phyloP scores from a whole-genome alignment of 2,113 vertebrate genomes.

The Crotalus helleri region DNA sequence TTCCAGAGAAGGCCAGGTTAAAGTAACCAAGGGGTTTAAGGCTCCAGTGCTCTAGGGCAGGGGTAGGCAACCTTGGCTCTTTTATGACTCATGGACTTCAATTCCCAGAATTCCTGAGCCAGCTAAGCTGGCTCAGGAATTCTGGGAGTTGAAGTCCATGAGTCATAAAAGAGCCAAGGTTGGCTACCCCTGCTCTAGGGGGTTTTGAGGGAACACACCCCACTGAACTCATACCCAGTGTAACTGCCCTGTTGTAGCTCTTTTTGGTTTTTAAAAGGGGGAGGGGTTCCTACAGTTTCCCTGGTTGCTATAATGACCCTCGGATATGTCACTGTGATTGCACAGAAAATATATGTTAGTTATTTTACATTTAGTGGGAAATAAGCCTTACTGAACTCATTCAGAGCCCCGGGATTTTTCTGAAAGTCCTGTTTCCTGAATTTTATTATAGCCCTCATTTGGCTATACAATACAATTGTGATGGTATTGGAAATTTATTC shows the following conservation, averaged over 20 bases:
- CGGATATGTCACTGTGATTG: not conserved
- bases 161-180: too few relatives aligned
- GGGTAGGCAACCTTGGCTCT: too few relatives aligned
- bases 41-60: too few relatives aligned
- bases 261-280: not conserved
- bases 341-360: not conserved
- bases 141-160: too few relatives aligned
- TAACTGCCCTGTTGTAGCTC: not conserved
- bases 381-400: not conserved
- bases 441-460: not conserved
- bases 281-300: not conserved
- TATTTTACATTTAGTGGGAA: not conserved
- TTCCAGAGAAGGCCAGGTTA: fast-evolving
- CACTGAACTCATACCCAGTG: not conserved
- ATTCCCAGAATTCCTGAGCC: too few relatives aligned
- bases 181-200: too few relatives aligned
- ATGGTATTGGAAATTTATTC: not conserved
- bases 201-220: too few relatives aligned
- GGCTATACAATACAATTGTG: not conserved
- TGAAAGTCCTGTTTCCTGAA: not conserved
- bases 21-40: not conserved
- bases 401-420: not conserved
- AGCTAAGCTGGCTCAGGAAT: too few relatives aligned
- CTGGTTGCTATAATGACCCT: not conserved
- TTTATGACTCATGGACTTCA: too few relatives aligned